Evolutionary conservation across 2,888 invertebrate species (phyloP), one percentile per base, ranked within the genome.

Genomic region (Cataglyphis cursor): DNA sequence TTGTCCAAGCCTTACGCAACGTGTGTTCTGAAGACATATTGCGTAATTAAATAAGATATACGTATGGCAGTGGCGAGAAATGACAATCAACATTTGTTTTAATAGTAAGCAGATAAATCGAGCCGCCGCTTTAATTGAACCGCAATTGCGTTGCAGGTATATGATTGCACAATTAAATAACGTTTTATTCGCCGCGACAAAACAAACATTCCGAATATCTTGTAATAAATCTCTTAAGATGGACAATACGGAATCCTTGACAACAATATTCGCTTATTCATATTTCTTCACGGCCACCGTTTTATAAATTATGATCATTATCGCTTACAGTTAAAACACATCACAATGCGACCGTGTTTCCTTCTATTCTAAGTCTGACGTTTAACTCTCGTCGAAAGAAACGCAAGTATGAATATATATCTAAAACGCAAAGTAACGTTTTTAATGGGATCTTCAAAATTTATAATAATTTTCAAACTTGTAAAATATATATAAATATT

Each of bases 41-140:
- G 44, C 78, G 59, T 48, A 80, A 78, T 78, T 78, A 78, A 72
- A 80, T 72, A 48, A 72, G 24, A 12, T 59, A 57, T 31, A 38
- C n/a, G 24, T 59, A 70, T 66, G 24, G 3, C 28, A 18, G 18
- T 35, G 41, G 0, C 3, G 21, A 44, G 12, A 18, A 68, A 41
- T 15, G 31, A 12, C 31, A 59, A 57, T 68, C 10, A 57, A 6
- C 54, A 10, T 21, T 78, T 59, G 21, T 8, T 59, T 78, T 70
- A 41, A 68, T 68, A 41, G 44, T 31, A 59, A 21, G 21, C 24
- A 12, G 21, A 35, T 61, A 21, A 72, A 54, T 41, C 41, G n/a
- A n/a, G 9, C 18, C n/a, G 38, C 9, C 3, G 28, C 21, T 78
- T 61, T 59, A 59, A 59, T 41, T 38, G 68, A 70, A 24, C 0